Base-by-base conservation (phyloP, 1,140 invertebrate species). In the Magallana gigas region DNA sequence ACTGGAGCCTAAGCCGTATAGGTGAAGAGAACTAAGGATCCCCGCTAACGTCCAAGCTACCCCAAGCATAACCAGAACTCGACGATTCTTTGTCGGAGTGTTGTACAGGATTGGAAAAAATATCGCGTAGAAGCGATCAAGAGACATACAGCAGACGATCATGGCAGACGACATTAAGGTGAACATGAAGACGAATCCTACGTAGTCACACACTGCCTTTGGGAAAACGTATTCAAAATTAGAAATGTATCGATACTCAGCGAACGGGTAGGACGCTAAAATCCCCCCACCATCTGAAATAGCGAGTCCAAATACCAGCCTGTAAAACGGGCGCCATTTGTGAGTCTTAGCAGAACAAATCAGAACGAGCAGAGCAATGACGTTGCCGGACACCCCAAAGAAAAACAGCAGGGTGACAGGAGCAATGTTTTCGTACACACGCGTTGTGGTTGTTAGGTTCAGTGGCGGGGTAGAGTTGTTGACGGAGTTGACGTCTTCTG, bases 41-140 rank as follows among this genome's bases (percentile, higher is more conserved):
- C 91, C 84, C 2, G 93, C 90, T 57, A 92, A 90, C 3, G 91
- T 81, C 93, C 94, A 94, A n/a, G 93, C 85, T 29, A 87, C 83
- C 1, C 87, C 82, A 48, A 94, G 90, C 8, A 88, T 87, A 57
- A 62, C 76, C 86, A 91, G 89, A 7, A 91, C 91, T 36, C 92
- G 60, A 89, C 87, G 23, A 91, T 90, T 11, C 88, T 84, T 84
- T 62, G 83, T 91, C 36, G 94, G 91, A 71, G 92, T 90, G 3
- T 93, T 92, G 90, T 94, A 94, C 87, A 93, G 92, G 87, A 93
- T 95, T 6, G 94, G 94, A 87, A 93, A 93, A 59, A 92, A 87
- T 59, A 95, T 94, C 56, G 94, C 93, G 12, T 94, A 81, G 87
- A 92, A 94, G 11, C 94, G 87, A 89, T 95, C 94, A 3, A 95